Evolutionary conservation across 2,888 invertebrate genomes (phyloP).

Genomic region (Chrysolina oricalcia): DNA sequence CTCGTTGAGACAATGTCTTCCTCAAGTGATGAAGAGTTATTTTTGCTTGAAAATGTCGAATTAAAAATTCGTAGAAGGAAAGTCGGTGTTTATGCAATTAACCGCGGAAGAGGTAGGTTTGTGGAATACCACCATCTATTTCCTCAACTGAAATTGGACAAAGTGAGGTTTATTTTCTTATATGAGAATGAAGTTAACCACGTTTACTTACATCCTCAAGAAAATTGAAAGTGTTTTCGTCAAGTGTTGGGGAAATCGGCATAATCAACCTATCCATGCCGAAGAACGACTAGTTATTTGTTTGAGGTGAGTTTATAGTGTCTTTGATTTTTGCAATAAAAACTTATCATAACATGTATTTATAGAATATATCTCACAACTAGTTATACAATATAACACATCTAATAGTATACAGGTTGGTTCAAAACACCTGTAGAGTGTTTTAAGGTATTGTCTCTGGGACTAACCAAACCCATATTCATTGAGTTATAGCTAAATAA

Average conservation of each 20-base stretch:
- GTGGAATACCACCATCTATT: too few species aligned
- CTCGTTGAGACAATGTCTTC: too few species aligned
- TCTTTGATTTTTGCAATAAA: not conserved
- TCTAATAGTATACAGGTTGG: not conserved
- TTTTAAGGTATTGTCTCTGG: not conserved
- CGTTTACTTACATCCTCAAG: not conserved
- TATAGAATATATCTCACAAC: not conserved
- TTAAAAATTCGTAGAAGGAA: too few species aligned
- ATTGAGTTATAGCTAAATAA: not conserved
- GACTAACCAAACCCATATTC: not conserved
- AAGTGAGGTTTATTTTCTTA: not conserved
- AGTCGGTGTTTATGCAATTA: not conserved
- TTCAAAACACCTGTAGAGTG: not conserved
- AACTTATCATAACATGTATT: not conserved
- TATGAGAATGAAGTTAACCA: not conserved
- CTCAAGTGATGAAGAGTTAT: too few species aligned
- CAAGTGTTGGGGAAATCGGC: too few species aligned
- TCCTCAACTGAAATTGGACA: not conserved
- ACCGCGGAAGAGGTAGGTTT: not conserved
- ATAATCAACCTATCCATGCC: too few species aligned
- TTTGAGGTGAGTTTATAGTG: not conserved
- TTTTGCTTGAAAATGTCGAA: too few species aligned
- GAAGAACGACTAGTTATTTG: too few species aligned
- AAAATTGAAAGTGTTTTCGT: not conserved
- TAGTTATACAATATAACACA: not conserved